phyloP scores from a whole-genome alignment of 2,797 vertebrate genomes.

The Macropodus opercularis region DNA sequence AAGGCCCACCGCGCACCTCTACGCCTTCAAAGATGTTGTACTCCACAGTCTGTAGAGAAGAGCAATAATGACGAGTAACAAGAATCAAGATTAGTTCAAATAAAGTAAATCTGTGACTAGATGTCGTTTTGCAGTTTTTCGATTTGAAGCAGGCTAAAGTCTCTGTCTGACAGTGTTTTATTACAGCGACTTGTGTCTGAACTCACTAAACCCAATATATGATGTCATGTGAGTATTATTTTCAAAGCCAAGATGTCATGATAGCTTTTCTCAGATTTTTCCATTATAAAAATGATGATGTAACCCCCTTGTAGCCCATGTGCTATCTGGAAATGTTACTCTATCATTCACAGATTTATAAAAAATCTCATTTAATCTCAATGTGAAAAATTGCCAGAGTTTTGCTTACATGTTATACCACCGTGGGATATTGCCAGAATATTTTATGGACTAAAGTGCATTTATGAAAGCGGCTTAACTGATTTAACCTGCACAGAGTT shows the following conservation, averaged over 20 bases:
- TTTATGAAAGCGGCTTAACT: conserved; percentile 44
- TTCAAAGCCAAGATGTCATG: conserved; percentile 35
- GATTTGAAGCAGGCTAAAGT: conserved; percentile 1
- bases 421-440: conserved; percentile 20
- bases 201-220: neutral
- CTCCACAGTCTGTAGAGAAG: conserved; percentile 85
- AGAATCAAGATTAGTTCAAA: neutral
- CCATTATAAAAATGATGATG: conserved; percentile 15
- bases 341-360: conserved; percentile 30
- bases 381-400: conserved; percentile 27
- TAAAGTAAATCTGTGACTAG: neutral
- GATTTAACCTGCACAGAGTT: conserved; percentile 27
- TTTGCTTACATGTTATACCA: conserved; percentile 9
- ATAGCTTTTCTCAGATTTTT: conserved; percentile 30
- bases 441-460: conserved; percentile 32
- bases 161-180: conserved; percentile 15
- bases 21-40: conserved; percentile 98
- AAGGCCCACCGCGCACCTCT: conserved; percentile 92
- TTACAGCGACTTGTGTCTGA: conserved; percentile 14
- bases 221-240: conserved; percentile 29
- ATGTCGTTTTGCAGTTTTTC: neutral
- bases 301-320: conserved; percentile 13
- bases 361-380: conserved; percentile 21
- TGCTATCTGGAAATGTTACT: conserved; percentile 1
- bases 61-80: neutral